Percentiles rank a stretch among this genome's conserved stretches.
phyloP scores from a whole-genome alignment of 2,113 vertebrate species.

The Lucifuga dentata region DNA sequence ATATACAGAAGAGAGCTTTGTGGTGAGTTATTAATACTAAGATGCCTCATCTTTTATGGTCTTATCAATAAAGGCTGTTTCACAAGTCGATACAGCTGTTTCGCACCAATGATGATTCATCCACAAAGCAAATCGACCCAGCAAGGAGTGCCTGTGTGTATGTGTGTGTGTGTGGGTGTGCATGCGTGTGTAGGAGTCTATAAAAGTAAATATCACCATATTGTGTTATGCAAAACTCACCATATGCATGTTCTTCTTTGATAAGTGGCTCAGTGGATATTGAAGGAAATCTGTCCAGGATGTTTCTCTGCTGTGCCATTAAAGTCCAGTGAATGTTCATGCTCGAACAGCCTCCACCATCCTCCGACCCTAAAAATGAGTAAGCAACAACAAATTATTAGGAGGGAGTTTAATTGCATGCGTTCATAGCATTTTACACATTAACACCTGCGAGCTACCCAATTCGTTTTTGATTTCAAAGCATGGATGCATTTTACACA shows the following conservation, averaged over 20 bases:
- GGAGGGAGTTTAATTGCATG: no score
- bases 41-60: conserved; percentile 58
- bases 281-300: not conserved
- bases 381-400: no score
- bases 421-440: no score
- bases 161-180: conserved; percentile 1
- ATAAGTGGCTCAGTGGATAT: not conserved
- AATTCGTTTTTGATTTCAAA: no score
- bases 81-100: conserved; percentile 53
- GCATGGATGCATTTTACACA: no score
- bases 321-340: no score
- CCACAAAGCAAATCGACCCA: conserved; percentile 51
- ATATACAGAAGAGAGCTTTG: conserved; percentile 59
- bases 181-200: not conserved
- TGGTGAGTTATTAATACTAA: conserved; percentile 70
- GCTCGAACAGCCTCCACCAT: no score
- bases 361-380: no score
- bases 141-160: conserved; percentile 18
- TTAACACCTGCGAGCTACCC: no score
- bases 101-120: conserved; percentile 66
- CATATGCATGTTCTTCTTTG: conserved; percentile 5
- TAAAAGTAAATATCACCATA: conserved; percentile 14
- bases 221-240: conserved; percentile 15
- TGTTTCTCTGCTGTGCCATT: no score
- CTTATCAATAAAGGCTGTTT: conserved; percentile 69